These are phyloP conservation scores for Otolemur crassicaudatus DNA, from an alignment of 2,797 vertebrate species.

Conservation along the genomic window DNA sequence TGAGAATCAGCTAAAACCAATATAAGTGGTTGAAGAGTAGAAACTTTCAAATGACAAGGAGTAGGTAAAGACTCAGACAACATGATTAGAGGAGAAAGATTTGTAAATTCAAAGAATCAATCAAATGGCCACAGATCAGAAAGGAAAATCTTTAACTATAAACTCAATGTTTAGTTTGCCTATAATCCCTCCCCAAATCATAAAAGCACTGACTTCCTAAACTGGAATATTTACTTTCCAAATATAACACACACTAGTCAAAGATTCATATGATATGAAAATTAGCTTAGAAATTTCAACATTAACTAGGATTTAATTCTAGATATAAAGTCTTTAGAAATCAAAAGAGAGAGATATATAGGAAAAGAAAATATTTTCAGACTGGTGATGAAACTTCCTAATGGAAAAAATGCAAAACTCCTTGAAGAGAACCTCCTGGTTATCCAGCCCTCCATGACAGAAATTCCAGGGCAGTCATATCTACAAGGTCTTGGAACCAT, in stretches of 20 bases:
- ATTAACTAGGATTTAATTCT: constrained; percentile 57
- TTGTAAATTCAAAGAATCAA: not conserved
- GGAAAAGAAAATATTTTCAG: constrained; percentile 61
- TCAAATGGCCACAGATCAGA: not conserved
- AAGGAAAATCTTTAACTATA: not conserved
- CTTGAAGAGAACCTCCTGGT: not conserved
- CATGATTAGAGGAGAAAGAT: not conserved
- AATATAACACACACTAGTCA: constrained; percentile 18
- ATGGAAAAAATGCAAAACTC: not conserved
- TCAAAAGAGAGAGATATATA: not conserved
- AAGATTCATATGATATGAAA: constrained; percentile 5
- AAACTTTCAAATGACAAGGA: constrained; percentile 32
- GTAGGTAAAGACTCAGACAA: not conserved
- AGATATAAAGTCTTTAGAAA: constrained; percentile 34
- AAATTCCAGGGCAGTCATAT: not conserved
- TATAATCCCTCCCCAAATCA: not conserved
- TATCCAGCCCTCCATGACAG: not conserved
- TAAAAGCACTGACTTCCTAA: constrained; percentile 15
- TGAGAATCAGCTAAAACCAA: constrained; percentile 4
- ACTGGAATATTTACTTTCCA: constrained; percentile 53
- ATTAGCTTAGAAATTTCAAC: constrained; percentile 42
- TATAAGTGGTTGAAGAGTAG: not conserved
- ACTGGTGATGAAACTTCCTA: constrained; percentile 25
- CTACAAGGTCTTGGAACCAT: not conserved
- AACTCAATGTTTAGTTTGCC: not conserved